Conservation (phyloP, 2,113 vertebrate species). For the Phalacrocorax aristotelis region DNA sequence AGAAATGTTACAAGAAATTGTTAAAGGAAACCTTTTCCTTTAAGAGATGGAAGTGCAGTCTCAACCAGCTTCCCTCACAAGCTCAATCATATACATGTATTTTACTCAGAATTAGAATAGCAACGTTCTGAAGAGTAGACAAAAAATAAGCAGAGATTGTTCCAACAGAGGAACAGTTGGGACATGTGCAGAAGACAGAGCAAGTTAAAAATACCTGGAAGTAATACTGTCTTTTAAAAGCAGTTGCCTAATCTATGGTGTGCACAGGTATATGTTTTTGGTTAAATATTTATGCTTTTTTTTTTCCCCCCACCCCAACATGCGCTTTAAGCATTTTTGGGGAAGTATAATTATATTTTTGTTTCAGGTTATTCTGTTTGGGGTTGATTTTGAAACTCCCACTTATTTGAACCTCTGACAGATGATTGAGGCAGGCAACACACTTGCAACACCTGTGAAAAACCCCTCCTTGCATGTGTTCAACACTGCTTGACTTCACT, state of each 20-base stretch:
- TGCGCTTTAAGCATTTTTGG: not conserved
- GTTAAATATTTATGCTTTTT: not conserved
- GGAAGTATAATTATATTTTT: not conserved
- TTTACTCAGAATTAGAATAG: not conserved
- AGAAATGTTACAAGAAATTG: not conserved
- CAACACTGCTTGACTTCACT: not conserved
- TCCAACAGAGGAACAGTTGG: not conserved
- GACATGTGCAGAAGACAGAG: not conserved
- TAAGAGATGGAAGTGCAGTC: not conserved
- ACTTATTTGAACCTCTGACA: not conserved
- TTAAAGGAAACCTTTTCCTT: not conserved
- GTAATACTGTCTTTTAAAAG: not conserved
- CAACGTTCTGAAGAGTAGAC: not conserved
- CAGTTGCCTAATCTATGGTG: not conserved
- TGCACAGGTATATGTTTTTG: not conserved
- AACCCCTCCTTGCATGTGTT: rapidly evolving
- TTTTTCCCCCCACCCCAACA: not conserved
- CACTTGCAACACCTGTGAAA: not conserved
- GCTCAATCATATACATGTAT: not conserved
- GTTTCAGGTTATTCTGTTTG: not conserved
- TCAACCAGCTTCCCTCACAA: not conserved
- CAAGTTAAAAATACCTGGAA: not conserved
- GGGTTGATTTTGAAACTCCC: not conserved
- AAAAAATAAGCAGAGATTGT: not conserved
- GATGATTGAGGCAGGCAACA: not conserved